Conservation (phyloP, 2,797 vertebrate species). For the Hylomyscus alleni region DNA sequence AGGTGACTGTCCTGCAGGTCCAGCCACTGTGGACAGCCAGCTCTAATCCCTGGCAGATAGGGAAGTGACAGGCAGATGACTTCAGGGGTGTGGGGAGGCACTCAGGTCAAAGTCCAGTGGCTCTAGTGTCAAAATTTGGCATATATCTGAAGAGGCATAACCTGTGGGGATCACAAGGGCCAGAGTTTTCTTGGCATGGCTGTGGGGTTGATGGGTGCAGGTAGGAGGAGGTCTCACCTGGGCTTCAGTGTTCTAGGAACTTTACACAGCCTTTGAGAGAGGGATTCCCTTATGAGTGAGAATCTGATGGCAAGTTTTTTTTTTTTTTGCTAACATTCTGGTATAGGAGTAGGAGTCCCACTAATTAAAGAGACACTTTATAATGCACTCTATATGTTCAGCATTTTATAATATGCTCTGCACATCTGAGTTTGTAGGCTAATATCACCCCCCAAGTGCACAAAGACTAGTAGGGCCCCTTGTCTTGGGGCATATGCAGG, state of each 20-base stretch:
- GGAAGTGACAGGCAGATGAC: neutral
- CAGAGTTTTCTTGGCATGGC: neutral
- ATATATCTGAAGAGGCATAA: neutral
- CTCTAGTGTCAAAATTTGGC: conserved; percentile 1
- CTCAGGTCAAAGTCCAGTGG: conserved; percentile 2
- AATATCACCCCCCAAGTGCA: neutral
- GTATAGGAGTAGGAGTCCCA: neutral
- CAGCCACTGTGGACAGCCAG: neutral
- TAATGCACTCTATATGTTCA: neutral
- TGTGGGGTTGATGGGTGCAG: neutral
- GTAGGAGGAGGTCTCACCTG: neutral
- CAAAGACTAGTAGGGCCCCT: neutral
- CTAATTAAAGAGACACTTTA: conserved; percentile 30
- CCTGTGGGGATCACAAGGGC: neutral
- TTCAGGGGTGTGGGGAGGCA: neutral
- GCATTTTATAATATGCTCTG: neutral
- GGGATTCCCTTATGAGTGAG: neutral
- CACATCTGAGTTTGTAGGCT: conserved; percentile 25
- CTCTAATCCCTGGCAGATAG: neutral
- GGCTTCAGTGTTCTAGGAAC: neutral
- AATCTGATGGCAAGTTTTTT: neutral
- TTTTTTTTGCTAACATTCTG: neutral
- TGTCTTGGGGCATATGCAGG: neutral
- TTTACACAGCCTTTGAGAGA: conserved; percentile 3
- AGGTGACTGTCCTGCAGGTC: neutral